Evolutionary conservation across 2,113 vertebrate genomes (phyloP).

Genomic region (Phalacrocorax aristotelis): DNA sequence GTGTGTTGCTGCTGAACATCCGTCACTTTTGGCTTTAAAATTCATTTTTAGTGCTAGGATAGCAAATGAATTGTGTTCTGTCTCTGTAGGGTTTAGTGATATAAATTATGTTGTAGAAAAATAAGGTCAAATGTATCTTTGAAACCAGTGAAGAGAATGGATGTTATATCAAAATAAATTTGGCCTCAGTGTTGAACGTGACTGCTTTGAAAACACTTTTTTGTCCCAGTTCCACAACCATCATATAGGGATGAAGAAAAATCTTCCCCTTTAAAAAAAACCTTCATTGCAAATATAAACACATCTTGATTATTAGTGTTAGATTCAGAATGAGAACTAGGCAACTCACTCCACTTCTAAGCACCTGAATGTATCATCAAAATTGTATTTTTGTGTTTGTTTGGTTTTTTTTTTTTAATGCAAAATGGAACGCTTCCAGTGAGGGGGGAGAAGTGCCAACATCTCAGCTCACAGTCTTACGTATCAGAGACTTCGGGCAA

Average conservation of each 20-base stretch:
- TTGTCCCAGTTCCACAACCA: background rate
- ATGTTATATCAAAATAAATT: background rate
- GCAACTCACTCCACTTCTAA: background rate
- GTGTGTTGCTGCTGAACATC: background rate
- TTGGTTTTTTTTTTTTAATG: background rate
- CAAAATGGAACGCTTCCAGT: background rate
- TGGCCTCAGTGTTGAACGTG: background rate
- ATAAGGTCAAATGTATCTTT: background rate
- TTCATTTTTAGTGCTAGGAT: background rate
- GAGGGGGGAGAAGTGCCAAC: background rate
- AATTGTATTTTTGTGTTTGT: background rate
- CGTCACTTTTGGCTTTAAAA: background rate
- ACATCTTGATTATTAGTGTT: background rate
- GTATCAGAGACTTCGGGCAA: background rate
- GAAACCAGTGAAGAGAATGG: background rate
- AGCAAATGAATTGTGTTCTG: background rate
- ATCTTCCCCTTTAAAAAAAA: background rate
- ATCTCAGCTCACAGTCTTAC: background rate
- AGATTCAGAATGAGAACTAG: background rate
- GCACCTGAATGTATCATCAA: background rate
- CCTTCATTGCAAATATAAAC: background rate
- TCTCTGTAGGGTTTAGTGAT: background rate
- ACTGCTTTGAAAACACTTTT: background rate
- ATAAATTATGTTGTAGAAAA: background rate
- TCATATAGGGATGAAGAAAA: accelerated